These are phyloP conservation scores for Micronycteris hirsuta DNA, from an alignment of 2,113 vertebrate genomes.

Conservation along the genomic window DNA sequence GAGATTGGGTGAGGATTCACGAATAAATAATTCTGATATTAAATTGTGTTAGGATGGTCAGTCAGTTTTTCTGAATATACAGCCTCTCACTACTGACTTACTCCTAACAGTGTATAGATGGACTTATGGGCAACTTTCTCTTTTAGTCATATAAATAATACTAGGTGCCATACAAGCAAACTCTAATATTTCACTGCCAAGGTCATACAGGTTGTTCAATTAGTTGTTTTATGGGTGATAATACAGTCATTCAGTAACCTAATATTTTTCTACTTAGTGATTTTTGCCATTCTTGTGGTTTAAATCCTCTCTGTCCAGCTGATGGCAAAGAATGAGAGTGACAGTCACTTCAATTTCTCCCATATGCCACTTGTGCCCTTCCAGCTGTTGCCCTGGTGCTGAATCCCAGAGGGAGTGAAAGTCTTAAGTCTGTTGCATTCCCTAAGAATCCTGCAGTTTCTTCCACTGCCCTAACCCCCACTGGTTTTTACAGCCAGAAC, in stretches of 20 bases:
- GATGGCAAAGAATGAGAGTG: neutral
- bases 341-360: too few species aligned
- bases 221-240: neutral
- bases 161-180: neutral
- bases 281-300: neutral
- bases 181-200: neutral
- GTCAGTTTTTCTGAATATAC: neutral
- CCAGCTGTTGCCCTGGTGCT: too few species aligned
- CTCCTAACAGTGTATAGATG: neutral
- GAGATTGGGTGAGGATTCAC: neutral
- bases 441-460: too few species aligned
- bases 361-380: too few species aligned
- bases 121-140: neutral
- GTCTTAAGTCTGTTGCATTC: too few species aligned
- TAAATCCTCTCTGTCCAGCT: neutral
- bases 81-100: neutral
- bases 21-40: neutral
- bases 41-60: neutral
- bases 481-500: too few species aligned
- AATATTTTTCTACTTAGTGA: neutral
- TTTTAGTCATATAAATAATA: neutral
- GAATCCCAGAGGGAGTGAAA: too few species aligned
- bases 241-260: neutral
- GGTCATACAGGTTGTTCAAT: neutral
- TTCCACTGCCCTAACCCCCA: too few species aligned